Evolutionary conservation across 2,888 invertebrate genomes (phyloP), one percentile per base, ranked within the genome.

Genomic region (Tiliacea aurago): DNA sequence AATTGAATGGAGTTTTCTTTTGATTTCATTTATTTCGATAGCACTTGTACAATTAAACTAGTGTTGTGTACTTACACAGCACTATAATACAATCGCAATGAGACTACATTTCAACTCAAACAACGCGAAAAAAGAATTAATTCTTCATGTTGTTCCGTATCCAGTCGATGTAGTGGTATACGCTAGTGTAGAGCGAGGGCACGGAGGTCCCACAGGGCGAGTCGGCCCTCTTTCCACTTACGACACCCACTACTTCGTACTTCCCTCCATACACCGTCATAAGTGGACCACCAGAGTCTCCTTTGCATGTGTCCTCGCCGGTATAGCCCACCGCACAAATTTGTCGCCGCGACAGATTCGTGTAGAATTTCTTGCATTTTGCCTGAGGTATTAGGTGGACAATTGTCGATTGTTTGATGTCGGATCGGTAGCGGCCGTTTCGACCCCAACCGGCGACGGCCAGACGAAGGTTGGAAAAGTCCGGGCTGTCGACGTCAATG

Each of bases 291-390:
- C 96, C 96, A 4, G 96, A 96, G 83, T 96, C 96, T 4, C 96
- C 96, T 87, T 95, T 95, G 81, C 96, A 96, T 9, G 96, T 95
- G 74, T 96, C 96, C 80, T 95, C 91, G 0, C 95, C 95, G 0
- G 89, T 92, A 49, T 93, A 91, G 0, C 95, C 95, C 11, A 93
- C 94, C 7, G 96, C 96, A 84, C 95, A 96, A n/a, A 96, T 75
- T 81, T 95, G 95, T 4, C 90, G 82, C 1, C 87, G 88, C 4
- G 93, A 90, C 51, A 96, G 85, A 49, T 85, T 84, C 0, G 94
- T 91, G 70, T 96, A 96, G 70, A 87, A 91, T 51, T 84, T 85
- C 64, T 70, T 86, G 80, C 96, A 96, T 73, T 92, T 87, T 3
- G 88, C 88, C 68, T 94, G 93, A 0, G 95, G 92, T 4, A 96